phyloP scores from a whole-genome alignment of 2,113 vertebrate genomes.

The Sorex fumeus region DNA sequence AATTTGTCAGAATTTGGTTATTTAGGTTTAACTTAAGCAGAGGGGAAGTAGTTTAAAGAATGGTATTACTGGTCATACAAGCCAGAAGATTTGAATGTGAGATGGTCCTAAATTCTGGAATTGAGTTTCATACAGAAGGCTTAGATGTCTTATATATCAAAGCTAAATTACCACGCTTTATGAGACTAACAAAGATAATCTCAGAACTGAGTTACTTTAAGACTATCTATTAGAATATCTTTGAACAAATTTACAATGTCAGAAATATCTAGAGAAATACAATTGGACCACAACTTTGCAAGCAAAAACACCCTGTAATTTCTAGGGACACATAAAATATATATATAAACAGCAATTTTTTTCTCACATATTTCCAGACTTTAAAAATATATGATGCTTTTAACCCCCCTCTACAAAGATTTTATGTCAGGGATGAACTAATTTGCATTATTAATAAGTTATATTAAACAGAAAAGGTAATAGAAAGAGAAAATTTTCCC shows the following conservation, averaged over 20 bases:
- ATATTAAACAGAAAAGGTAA: not conserved
- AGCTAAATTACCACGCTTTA: not conserved
- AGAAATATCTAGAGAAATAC: not conserved
- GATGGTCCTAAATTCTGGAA: not conserved
- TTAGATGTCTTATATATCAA: not conserved
- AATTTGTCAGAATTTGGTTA: not conserved
- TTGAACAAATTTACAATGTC: not conserved
- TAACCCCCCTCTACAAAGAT: not conserved
- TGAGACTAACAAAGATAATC: not conserved
- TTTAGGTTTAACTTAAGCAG: not conserved
- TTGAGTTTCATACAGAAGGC: not conserved
- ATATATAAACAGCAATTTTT: not conserved
- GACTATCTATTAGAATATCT: not conserved
- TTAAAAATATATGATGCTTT: not conserved
- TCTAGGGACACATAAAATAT: not conserved
- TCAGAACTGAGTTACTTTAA: not conserved
- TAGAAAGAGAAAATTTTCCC: fast-evolving
- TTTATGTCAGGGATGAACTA: not conserved
- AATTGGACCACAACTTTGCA: not conserved
- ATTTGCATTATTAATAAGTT: slow-evolving; percentile 20
- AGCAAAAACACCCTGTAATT: not conserved
- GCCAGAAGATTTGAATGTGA: not conserved
- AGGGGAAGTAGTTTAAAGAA: no score
- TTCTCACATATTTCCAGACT: not conserved
- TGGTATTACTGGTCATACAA: not conserved